Base-by-base conservation (phyloP, 2,113 vertebrate genomes). In the Cebidichthys violaceus region DNA sequence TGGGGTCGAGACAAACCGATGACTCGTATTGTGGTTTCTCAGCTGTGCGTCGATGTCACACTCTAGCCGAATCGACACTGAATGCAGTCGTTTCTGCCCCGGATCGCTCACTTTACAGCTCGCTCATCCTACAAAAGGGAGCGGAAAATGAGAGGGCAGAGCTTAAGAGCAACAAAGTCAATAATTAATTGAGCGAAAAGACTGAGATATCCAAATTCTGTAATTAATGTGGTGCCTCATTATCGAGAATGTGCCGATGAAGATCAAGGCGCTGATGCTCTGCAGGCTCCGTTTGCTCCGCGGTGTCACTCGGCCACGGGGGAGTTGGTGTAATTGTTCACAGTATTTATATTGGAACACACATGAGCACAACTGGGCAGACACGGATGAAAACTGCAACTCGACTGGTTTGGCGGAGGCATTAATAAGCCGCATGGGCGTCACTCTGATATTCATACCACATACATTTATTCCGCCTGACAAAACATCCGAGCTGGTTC, bases 181-280 rank as follows among this genome's bases (percentile, higher is more conserved):
- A 67, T 45, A 24, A 71, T 31, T 64, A 71, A 79, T 31, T 70
- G 57, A 50, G 35, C 11, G 27, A 8, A 67, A 54, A 55, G 52
- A n/a, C 31, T 14, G 18, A 61, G 55, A 18, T 31, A 27, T 50
- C 45, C 57, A 54, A 33, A 18, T 33, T 33, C 54, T 52, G 41
- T 47, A 15, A 31, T 64, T 55, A 45, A 60, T 31, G 0, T 22
- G 6, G 17, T 29, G 59, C 31, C 20, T 83, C 41, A 10, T 67
- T 60, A 39, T 71, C 15, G 64, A 59, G 11, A 65, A 64, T 37
- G 57, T 71, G 81, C 27, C 41, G 24, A 50, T 41, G 33, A 3
- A 77, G 41, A 66, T 71, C 37, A n/a, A 47, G 50, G n/a, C 2
- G 1, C 13, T 27, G 43, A 10, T 54, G 41, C 9, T 55, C 55